phyloP scores from a whole-genome alignment of 2,797 vertebrate genomes.

The Leuciscus waleckii region DNA sequence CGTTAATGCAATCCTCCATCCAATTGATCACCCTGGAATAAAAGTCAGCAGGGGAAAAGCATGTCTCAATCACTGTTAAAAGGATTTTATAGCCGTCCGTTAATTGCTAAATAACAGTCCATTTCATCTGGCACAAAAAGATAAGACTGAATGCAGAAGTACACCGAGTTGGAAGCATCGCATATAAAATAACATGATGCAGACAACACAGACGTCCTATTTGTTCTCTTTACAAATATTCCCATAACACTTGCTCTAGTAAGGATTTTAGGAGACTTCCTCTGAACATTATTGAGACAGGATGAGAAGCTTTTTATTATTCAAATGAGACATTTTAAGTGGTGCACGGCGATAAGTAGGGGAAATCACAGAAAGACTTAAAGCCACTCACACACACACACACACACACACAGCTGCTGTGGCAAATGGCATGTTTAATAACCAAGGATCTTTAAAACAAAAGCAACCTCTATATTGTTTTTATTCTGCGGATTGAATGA shows the following conservation, averaged over 20 bases:
- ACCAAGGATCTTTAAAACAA: slow-evolving; percentile 5
- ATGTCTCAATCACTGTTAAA: slow-evolving; percentile 53
- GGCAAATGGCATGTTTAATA: slow-evolving; percentile 21
- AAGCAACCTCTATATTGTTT: background rate
- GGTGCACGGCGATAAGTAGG: slow-evolving; percentile 41
- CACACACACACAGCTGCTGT: slow-evolving; percentile 4
- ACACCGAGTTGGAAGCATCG: slow-evolving; percentile 25
- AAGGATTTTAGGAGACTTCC: slow-evolving; percentile 27
- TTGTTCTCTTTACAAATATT: slow-evolving; percentile 40
- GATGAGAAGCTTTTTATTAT: slow-evolving; percentile 56
- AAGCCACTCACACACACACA: background rate
- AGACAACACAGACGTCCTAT: slow-evolving; percentile 11
- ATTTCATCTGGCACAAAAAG: slow-evolving; percentile 44
- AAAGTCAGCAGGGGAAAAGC: slow-evolving; percentile 62
- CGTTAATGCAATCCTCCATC: slow-evolving; percentile 48
- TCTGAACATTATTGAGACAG: slow-evolving; percentile 38
- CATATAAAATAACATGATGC: slow-evolving; percentile 44
- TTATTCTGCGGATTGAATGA: background rate
- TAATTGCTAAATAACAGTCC: slow-evolving; percentile 60
- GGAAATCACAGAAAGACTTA: slow-evolving; percentile 41
- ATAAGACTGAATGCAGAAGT: slow-evolving; percentile 45
- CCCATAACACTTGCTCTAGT: slow-evolving; percentile 52
- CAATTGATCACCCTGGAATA: slow-evolving; percentile 69
- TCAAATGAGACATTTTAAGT: slow-evolving; percentile 61
- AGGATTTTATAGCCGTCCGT: slow-evolving; percentile 56